Base-by-base conservation (phyloP, 92 coral and sea anemone species). In the Epizoanthus rinbou region DNA sequence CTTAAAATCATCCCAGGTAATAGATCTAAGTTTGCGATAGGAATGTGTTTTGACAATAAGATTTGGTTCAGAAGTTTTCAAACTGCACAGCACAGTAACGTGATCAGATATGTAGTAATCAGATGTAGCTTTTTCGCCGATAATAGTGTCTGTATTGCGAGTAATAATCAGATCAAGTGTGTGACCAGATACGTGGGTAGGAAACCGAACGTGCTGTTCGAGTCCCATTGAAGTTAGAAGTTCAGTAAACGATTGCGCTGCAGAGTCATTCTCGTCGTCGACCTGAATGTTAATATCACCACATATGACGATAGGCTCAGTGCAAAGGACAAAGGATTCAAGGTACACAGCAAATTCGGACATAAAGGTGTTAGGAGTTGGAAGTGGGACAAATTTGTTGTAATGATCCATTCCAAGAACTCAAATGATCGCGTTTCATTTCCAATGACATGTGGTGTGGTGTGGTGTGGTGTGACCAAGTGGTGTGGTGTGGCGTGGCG, bases 261-360 rank as follows among this genome's bases (percentile, higher is more conserved):
- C 1, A 41, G 45, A 41, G 8, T 41, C 45, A 6, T 41, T 6
- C 8, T 41, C 6, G 8, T 41, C 45, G 3, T 41, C 8, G 8
- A 41, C 45, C 0, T 41, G 45, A 4, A 41, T 6, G 6, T 41
- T 41, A 6, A 41, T 0, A 41, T 41, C 90, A 22, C 87, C 85
- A 76, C 83, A 81, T 33, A 87, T 79, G 41, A 86, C 21, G 6
- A 86, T 15, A 54, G 89, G 87, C 65, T 87, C 83, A 37, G 87
- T 74, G 75, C 66, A 73, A 25, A 87, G 57, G 45, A 74, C 86
- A 63, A 83, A 83, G n/a, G 90, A 82, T 64, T 87, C 90, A 43
- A 88, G 60, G 47, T 88, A 88, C 25, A 76, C 56, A 2, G 91
- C 69, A 71, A 88, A 84, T 79, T 88, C 86, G 54, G 73, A 54